Evolutionary conservation across 2,797 vertebrate genomes (phyloP).

Genomic region (Podarcis lilfordi): DNA sequence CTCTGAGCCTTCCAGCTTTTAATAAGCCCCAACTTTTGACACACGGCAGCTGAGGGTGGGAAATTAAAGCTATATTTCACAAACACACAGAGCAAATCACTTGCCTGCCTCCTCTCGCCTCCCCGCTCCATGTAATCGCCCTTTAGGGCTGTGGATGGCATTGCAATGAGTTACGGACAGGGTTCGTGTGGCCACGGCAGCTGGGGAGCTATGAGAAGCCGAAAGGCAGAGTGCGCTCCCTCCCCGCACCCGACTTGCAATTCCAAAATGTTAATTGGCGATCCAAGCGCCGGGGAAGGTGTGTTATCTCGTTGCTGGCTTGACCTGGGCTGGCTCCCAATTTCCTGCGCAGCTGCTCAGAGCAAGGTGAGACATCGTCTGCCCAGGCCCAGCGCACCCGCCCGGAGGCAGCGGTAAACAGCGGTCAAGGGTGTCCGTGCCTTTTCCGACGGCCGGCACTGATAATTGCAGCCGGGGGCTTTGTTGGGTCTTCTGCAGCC

Average conservation of each 20-base stretch:
- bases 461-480: too few species aligned
- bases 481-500: too few species aligned
- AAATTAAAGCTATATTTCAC: neutral
- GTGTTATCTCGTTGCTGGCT: neutral
- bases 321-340: neutral
- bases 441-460: neutral
- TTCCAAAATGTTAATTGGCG: neutral
- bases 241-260: neutral
- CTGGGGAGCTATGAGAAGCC: too few species aligned
- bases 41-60: neutral
- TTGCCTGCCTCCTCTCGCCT: neutral
- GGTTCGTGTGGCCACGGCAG: neutral
- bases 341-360: neutral
- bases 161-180: too few species aligned
- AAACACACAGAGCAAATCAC: rapidly evolving
- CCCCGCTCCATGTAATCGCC: neutral
- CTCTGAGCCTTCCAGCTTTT: neutral
- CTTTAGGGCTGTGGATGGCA: neutral
- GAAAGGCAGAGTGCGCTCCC: neutral
- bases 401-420: neutral
- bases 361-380: neutral
- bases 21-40: neutral
- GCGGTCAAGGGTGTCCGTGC: too few species aligned
- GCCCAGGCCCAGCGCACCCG: too few species aligned
- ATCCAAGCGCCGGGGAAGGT: neutral